A percentile compares a stretch with the other conserved stretches of the same genome.
These are phyloP conservation scores for Platorchestia sp. DNA, from an alignment of 1,140 invertebrate species.

Conservation along the genomic window DNA sequence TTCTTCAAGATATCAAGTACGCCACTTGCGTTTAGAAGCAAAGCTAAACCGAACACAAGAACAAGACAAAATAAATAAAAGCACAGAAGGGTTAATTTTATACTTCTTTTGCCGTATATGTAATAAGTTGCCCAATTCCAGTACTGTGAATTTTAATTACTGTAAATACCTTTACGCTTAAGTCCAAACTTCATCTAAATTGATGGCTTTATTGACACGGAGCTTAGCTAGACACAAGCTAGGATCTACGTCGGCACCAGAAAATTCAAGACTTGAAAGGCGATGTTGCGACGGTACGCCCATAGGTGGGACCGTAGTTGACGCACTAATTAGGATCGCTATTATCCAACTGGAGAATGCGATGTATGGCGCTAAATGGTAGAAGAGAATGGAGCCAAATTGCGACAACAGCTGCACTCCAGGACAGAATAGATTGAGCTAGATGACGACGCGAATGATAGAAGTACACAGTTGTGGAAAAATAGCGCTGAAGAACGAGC, in stretches of 20 bases:
- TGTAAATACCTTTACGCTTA: too few species aligned
- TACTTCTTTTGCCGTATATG: too few species aligned
- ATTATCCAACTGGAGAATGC: not conserved
- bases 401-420: not conserved
- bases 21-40: too few species aligned
- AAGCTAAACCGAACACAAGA: too few species aligned
- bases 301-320: not conserved
- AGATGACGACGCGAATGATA: not conserved
- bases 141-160: too few species aligned
- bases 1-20: too few species aligned
- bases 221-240: not conserved
- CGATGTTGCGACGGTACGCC: not conserved
- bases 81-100: too few species aligned
- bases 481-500: not conserved
- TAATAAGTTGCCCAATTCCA: too few species aligned
- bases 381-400: not conserved
- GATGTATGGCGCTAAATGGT: not conserved
- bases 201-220: not conserved
- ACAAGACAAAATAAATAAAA: too few species aligned
- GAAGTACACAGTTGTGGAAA: not conserved
- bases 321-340: not conserved
- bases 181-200: not conserved
- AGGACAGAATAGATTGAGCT: not conserved
- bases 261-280: not conserved
- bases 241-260: not conserved